Evolutionary conservation across 2,888 invertebrate genomes (phyloP).

Genomic region (Ochropleura leucogaster): DNA sequence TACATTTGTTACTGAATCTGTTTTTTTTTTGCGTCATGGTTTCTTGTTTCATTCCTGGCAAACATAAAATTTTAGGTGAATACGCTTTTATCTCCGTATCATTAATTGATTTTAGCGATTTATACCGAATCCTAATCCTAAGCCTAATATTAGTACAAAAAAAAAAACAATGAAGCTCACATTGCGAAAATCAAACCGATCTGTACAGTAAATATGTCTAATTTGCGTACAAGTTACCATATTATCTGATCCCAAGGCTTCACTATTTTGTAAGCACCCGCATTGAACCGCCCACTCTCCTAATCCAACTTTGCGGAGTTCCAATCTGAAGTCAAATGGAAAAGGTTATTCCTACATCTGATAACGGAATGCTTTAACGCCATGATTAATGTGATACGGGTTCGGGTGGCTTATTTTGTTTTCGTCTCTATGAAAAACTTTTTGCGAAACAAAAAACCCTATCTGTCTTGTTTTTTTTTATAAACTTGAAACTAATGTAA

Average conservation of each 20-base stretch:
- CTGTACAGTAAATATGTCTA: conserved; percentile 49
- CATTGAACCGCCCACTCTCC: conserved; percentile 53
- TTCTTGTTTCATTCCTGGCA: background rate
- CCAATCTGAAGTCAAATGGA: conserved; percentile 59
- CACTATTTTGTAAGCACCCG: conserved; percentile 63
- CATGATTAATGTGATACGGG: conserved; percentile 63
- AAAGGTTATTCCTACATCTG: conserved; percentile 58
- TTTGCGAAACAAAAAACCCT: background rate
- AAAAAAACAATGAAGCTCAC: conserved; percentile 22
- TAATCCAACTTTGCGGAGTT: conserved; percentile 62
- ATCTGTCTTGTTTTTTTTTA: background rate
- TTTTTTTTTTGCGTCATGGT: background rate
- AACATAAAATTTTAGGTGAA: background rate
- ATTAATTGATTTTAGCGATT: too few relatives aligned
- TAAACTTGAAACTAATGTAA: background rate
- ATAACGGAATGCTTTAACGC: conserved; percentile 51
- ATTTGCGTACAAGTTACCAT: conserved; percentile 58
- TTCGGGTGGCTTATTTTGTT: conserved; percentile 25
- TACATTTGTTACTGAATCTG: too few relatives aligned
- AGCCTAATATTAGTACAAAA: conserved; percentile 5
- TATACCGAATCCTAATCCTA: too few relatives aligned
- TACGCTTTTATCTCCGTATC: background rate
- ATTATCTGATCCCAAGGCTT: conserved; percentile 50
- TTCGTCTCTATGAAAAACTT: conserved; percentile 4
- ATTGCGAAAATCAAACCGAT: conserved; percentile 39